Percentiles rank a stretch among this genome's conserved stretches.
Evolutionary conservation across 2,797 vertebrate species (phyloP).

Genomic region (Kryptolebias ocellatus): DNA sequence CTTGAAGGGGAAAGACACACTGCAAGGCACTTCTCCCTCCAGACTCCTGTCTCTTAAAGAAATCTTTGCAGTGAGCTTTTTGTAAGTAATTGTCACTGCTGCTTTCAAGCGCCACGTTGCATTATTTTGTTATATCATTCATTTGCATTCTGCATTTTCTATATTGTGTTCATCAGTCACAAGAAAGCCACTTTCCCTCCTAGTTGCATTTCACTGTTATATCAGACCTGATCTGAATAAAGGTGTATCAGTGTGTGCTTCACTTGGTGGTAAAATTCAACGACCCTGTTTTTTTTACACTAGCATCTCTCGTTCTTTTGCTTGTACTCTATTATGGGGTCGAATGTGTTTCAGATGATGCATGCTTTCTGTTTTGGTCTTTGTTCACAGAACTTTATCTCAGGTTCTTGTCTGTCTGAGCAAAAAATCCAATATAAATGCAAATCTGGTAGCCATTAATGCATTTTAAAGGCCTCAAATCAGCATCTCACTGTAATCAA

Average conservation of each 20-base stretch:
- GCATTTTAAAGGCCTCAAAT: constrained; percentile 82
- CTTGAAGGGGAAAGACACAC: constrained; percentile 58
- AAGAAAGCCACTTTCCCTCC: constrained; percentile 52
- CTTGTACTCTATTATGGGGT: constrained; percentile 76
- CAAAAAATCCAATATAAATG: constrained; percentile 87
- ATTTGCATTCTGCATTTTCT: constrained; percentile 46
- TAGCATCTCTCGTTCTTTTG: constrained; percentile 57
- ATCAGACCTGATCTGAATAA: constrained; percentile 51
- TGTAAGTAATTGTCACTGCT: constrained; percentile 38
- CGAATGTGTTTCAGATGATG: constrained; percentile 76
- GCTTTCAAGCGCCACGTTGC: constrained; percentile 44
- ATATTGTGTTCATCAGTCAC: constrained; percentile 43
- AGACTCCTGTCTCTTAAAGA: constrained; percentile 53
- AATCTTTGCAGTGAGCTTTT: constrained; percentile 54
- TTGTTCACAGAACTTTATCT: constrained; percentile 78
- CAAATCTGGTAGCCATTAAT: constrained; percentile 83
- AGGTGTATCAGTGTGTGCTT: constrained; percentile 45
- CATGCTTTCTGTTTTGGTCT: constrained; percentile 71
- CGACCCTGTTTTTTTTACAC: constrained; percentile 67
- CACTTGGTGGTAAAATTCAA: constrained; percentile 47
- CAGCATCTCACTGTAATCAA: constrained; percentile 82
- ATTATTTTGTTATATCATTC: constrained; percentile 19
- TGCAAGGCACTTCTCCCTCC: constrained; percentile 41
- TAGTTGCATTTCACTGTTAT: constrained; percentile 32
- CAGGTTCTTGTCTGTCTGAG: constrained; percentile 70